Percentiles rank a stretch among this genome's conserved stretches.
phyloP scores from a whole-genome alignment of 2,888 invertebrate species.

The Macaria liturata region DNA sequence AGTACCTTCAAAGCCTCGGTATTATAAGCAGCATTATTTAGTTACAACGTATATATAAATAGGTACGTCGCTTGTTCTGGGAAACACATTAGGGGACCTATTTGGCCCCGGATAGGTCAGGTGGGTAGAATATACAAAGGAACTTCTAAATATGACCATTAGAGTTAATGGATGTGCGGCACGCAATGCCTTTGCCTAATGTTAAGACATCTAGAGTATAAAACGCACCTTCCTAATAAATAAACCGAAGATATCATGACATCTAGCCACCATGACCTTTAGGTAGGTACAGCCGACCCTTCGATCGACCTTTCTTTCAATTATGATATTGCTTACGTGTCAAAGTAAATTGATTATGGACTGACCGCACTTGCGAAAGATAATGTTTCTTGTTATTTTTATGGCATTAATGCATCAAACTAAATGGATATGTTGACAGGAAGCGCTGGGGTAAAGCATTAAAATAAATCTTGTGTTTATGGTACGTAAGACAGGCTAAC shows the following conservation, averaged over 20 bases:
- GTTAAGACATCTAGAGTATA: conserved; percentile 2
- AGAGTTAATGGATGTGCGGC: conserved; percentile 22
- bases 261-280: not conserved
- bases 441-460: conserved; percentile 12
- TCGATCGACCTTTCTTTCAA: conserved; percentile 8
- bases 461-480: conserved; percentile 15
- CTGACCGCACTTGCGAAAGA: conserved; percentile 15
- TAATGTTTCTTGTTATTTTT: conserved; percentile 17
- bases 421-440: conserved; percentile 20
- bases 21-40: conserved; percentile 8
- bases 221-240: conserved; percentile 7
- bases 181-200: conserved; percentile 23
- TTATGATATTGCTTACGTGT: conserved; percentile 18
- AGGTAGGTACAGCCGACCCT: too few species aligned
- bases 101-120: conserved; percentile 13
- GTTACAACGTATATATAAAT: conserved; percentile 9
- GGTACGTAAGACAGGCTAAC: not conserved
- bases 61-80: conserved; percentile 12
- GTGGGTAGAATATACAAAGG: conserved; percentile 10
- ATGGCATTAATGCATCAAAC: conserved; percentile 19
- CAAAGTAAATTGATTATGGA: conserved; percentile 15
- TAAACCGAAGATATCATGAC: conserved; percentile 15
- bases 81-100: conserved; percentile 19
- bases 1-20: conserved; percentile 4
- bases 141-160: conserved; percentile 18